Percentiles rank a stretch among this genome's conserved stretches.
These are phyloP conservation scores for Enteromius thamalakanensis DNA, from an alignment of 2,797 vertebrate genomes.

Conservation along the genomic window DNA sequence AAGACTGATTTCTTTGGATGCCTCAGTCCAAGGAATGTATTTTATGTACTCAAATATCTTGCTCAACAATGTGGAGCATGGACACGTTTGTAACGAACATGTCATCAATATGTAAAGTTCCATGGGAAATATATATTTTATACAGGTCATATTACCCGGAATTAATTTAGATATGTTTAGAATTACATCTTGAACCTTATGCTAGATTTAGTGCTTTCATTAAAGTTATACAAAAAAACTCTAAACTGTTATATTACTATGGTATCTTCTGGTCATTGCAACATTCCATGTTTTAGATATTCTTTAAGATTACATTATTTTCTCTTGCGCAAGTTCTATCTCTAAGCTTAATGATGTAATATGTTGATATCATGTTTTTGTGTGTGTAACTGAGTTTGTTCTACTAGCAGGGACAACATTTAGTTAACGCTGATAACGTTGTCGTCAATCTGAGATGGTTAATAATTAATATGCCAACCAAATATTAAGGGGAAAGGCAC, in stretches of 20 bases:
- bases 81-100: background rate
- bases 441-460: background rate
- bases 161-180: background rate
- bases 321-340: background rate
- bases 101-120: background rate
- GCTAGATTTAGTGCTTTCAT: background rate
- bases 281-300: background rate
- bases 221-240: background rate
- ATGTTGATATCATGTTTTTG: background rate
- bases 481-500: background rate
- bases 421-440: background rate
- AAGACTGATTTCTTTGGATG: constrained; percentile 39
- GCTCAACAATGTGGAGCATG: background rate
- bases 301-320: constrained; percentile 11
- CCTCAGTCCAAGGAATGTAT: constrained; percentile 27
- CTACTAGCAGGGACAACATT: background rate
- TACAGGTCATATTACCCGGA: background rate
- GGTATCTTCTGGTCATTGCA: background rate
- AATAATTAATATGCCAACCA: constrained; percentile 17
- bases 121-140: background rate
- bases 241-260: background rate
- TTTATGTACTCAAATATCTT: constrained; percentile 11
- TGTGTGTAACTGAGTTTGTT: background rate
- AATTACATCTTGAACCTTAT: background rate
- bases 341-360: background rate